Conservation (phyloP, 1,140 invertebrate species). For the Apocrypta bakeri region DNA sequence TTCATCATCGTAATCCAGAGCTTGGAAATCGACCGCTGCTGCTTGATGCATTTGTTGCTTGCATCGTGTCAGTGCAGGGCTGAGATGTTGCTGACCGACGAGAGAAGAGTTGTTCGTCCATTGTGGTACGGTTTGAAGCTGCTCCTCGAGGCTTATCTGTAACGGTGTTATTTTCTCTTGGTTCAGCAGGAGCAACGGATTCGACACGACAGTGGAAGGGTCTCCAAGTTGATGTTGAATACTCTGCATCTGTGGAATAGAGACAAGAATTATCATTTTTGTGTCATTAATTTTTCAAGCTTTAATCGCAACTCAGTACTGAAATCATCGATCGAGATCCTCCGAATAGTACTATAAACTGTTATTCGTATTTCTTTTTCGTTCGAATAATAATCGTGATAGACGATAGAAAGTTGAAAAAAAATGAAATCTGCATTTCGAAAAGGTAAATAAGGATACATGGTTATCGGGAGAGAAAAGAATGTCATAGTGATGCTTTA, state of each 20-base stretch:
- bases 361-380: too few relatives aligned
- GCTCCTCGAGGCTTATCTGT: conserved; percentile 25
- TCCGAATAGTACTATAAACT: too few relatives aligned
- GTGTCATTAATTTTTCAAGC: neutral
- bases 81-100: neutral
- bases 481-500: neutral
- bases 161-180: neutral
- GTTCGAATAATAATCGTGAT: too few relatives aligned
- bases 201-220: neutral
- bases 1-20: conserved; percentile 8
- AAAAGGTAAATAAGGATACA: conserved; percentile 15
- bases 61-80: too few relatives aligned
- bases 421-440: conserved; percentile 53
- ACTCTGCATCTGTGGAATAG: conserved; percentile 14
- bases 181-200: neutral
- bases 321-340: neutral
- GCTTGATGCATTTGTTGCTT: neutral
- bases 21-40: neutral
- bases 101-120: conserved; percentile 46
- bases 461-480: conserved; percentile 26
- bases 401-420: neutral
- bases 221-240: neutral
- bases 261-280: neutral
- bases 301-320: neutral
- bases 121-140: conserved; percentile 45